These are phyloP conservation scores for Protomyctophum bolini DNA, from an alignment of 2,113 vertebrate species.

Conservation along the genomic window DNA sequence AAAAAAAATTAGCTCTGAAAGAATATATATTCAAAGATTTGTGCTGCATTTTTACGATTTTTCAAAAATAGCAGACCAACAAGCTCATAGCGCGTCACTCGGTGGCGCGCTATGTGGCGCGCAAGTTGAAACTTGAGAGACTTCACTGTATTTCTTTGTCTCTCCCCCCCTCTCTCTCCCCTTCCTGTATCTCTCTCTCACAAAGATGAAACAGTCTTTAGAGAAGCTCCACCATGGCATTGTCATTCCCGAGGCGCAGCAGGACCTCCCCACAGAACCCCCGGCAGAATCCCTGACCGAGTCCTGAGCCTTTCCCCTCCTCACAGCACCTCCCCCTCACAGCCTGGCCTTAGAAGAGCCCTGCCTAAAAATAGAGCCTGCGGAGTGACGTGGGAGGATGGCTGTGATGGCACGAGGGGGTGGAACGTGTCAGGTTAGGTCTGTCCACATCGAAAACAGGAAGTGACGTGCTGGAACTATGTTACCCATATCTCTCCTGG, in stretches of 20 bases:
- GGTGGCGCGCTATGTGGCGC: too few species aligned
- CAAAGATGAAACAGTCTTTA: constrained; percentile 89
- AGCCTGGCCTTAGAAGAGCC: neutral
- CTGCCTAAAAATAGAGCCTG: neutral
- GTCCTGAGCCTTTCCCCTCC: constrained; percentile 42
- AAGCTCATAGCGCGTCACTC: too few species aligned
- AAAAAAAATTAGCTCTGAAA: too few species aligned
- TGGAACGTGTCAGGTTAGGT: too few species aligned
- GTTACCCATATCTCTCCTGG: constrained; percentile 35
- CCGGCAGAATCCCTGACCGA: constrained; percentile 55
- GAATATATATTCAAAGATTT: too few species aligned
- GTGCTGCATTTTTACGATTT: too few species aligned
- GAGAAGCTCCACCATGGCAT: constrained; percentile 89
- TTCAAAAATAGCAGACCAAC: too few species aligned
- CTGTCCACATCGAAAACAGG: constrained; percentile 7
- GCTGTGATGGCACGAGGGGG: constrained; percentile 1
- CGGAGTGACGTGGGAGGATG: neutral
- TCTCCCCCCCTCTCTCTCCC: neutral
- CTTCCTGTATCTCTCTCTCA: neutral
- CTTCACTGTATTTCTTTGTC: neutral
- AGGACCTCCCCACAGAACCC: constrained; percentile 62
- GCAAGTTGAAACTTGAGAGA: too few species aligned
- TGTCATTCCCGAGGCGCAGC: constrained; percentile 75
- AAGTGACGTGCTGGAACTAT: constrained; percentile 13
- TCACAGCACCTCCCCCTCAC: neutral